Evolutionary conservation across 2,888 invertebrate genomes (phyloP), one percentile per base, ranked within the genome.

Genomic region (Scaptomyza caliginosa): DNA sequence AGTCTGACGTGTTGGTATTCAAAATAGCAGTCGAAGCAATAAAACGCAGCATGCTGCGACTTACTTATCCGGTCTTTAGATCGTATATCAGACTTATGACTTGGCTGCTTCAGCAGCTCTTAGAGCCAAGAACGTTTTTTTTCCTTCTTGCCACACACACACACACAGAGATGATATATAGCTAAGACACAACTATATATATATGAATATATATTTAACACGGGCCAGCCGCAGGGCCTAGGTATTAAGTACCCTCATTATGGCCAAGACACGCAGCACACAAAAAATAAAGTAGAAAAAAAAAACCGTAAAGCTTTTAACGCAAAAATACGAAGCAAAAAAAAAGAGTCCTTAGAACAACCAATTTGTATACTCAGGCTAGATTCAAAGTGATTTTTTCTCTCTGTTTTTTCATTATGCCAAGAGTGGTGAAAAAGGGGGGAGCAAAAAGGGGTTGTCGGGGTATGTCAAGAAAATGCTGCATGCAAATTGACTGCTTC

Each of bases 161-260:
- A 13, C 13, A 43, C 11, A 32, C 13, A 13, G 6, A 32, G 52
- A 62, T 62, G 51, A 40, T 40, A 48, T 39, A 60, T 46, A 57
- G 6, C 43, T n/a, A 19, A 26, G 24, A 36, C 23, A 42, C 42
- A 45, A 16, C 11, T 11, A 19, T 38, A 8, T 38, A 30, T 23
- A 46, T 38, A n/a, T n/a, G n/a, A n/a, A n/a, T 11, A 19, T 38
- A 8, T 38, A 30, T 23, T 38, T 38, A 39, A 54, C 34, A 39
- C 28, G 39, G 48, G 26, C 32, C 49, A 38, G 60, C 65, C 65
- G 49, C 68, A 54, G 64, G 64, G 55, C 67, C 67, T 72, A 84
- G 71, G 86, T 72, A 88, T 84, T 88, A 84, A 84, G 88, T 84
- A 88, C 85, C 84, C 88, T 84, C 88, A 84, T 84, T 88, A 88